Conservation (phyloP, 2,888 invertebrate genomes). For the Alcis repandata region DNA sequence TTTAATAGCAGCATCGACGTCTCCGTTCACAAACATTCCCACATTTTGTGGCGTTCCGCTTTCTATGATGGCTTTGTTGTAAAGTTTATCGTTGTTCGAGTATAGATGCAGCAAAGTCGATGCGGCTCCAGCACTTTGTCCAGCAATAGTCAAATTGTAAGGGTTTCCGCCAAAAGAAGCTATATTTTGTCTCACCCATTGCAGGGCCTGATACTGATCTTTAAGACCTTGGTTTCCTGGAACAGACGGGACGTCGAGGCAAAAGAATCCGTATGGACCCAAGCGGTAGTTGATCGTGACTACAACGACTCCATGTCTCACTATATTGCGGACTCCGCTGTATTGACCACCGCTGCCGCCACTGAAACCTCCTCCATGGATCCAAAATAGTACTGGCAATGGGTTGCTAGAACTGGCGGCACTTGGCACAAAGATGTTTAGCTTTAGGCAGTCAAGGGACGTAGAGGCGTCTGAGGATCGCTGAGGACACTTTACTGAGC, state of each 20-base stretch:
- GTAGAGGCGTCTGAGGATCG: slow-evolving; percentile 51
- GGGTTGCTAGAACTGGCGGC: slow-evolving; percentile 69
- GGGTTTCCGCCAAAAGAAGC: slow-evolving; percentile 79
- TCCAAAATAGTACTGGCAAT: slow-evolving; percentile 77
- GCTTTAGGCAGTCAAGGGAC: slow-evolving; percentile 87
- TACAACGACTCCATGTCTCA: slow-evolving; percentile 72
- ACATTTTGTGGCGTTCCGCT: slow-evolving; percentile 77
- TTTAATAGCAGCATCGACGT: slow-evolving; percentile 68
- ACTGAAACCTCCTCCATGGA: slow-evolving; percentile 75
- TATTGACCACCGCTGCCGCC: slow-evolving; percentile 67
- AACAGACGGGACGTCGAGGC: slow-evolving; percentile 69
- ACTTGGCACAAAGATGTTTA: slow-evolving; percentile 86
- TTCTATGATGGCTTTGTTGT: slow-evolving; percentile 72
- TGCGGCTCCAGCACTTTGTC: slow-evolving; percentile 74
- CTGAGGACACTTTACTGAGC: slow-evolving; percentile 73
- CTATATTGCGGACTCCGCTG: slow-evolving; percentile 63
- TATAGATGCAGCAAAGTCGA: slow-evolving; percentile 76
- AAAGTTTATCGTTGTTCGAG: slow-evolving; percentile 74
- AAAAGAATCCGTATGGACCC: slow-evolving; percentile 80
- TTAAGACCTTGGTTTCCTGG: slow-evolving; percentile 81
- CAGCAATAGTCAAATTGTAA: slow-evolving; percentile 75
- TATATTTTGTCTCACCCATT: slow-evolving; percentile 75
- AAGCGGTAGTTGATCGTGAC: slow-evolving; percentile 79
- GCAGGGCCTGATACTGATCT: slow-evolving; percentile 75
- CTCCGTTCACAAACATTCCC: slow-evolving; percentile 70